Conservation (phyloP, 2,113 vertebrate species). For the Boleophthalmus pectinirostris region DNA sequence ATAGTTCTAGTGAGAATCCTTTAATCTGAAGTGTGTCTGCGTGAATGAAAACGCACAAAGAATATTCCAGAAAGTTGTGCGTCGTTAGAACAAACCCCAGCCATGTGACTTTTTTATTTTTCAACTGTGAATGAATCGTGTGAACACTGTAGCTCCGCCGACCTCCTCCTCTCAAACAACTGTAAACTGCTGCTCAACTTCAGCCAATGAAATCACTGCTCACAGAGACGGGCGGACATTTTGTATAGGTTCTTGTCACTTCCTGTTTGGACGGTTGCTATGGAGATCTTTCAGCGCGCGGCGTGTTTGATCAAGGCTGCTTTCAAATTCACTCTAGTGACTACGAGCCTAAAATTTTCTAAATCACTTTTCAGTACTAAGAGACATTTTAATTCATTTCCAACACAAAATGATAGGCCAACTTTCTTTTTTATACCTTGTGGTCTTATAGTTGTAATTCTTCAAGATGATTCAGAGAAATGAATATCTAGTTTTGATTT, state of each 20-base stretch:
- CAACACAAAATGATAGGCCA: too few relatives aligned
- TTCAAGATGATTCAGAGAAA: too few relatives aligned
- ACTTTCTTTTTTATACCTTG: too few relatives aligned
- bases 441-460: too few relatives aligned
- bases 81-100: conserved; percentile 45
- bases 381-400: too few relatives aligned
- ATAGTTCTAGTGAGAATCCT: conserved; percentile 61
- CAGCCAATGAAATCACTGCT: conserved; percentile 67
- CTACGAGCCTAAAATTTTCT: too few relatives aligned
- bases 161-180: conserved; percentile 63
- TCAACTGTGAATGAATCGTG: conserved; percentile 57
- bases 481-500: too few relatives aligned
- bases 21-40: conserved; percentile 50
- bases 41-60: conserved; percentile 16
- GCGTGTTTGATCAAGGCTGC: conserved; percentile 9
- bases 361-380: too few relatives aligned
- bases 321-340: neutral
- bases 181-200: conserved; percentile 75
- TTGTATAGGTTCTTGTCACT: conserved; percentile 20
- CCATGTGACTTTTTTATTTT: conserved; percentile 57
- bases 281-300: conserved; percentile 23
- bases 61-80: conserved; percentile 25
- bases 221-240: conserved; percentile 38
- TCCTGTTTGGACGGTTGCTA: conserved; percentile 52
- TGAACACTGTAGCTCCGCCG: conserved; percentile 71